These are phyloP conservation scores for Theodoxus fluviatilis DNA, from an alignment of 2,888 invertebrate species.

Conservation along the genomic window DNA sequence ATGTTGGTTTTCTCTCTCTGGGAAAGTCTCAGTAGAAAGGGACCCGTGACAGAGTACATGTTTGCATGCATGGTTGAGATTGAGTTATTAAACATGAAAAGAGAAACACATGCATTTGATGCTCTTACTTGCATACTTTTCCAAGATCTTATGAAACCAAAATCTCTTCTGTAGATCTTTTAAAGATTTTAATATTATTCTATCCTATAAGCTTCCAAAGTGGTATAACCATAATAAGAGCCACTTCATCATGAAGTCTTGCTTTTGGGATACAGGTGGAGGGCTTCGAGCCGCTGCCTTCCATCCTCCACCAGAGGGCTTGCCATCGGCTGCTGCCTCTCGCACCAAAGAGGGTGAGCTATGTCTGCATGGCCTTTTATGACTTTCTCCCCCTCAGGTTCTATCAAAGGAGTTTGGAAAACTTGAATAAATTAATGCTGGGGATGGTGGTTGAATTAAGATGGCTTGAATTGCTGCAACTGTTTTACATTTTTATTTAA, in stretches of 20 bases:
- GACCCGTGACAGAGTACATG: too few relatives aligned
- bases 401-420: neutral
- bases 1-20: too few relatives aligned
- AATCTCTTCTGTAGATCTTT: neutral
- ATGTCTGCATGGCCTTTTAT: neutral
- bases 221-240: neutral
- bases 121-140: too few relatives aligned
- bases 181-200: neutral
- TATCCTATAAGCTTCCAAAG: neutral
- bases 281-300: constrained; percentile 62
- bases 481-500: neutral
- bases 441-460: too few relatives aligned
- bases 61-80: too few relatives aligned
- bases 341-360: constrained; percentile 59
- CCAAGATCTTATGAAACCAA: too few relatives aligned
- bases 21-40: too few relatives aligned
- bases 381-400: neutral
- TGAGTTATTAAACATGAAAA: too few relatives aligned
- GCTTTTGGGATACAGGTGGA: constrained; percentile 49
- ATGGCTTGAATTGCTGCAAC: too few relatives aligned
- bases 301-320: constrained; percentile 57
- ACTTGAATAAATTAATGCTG: neutral
- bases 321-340: constrained; percentile 58
- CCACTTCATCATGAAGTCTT: neutral
- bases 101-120: too few relatives aligned